phyloP scores from a whole-genome alignment of 2,113 vertebrate genomes.

The Dasyornis broadbenti region DNA sequence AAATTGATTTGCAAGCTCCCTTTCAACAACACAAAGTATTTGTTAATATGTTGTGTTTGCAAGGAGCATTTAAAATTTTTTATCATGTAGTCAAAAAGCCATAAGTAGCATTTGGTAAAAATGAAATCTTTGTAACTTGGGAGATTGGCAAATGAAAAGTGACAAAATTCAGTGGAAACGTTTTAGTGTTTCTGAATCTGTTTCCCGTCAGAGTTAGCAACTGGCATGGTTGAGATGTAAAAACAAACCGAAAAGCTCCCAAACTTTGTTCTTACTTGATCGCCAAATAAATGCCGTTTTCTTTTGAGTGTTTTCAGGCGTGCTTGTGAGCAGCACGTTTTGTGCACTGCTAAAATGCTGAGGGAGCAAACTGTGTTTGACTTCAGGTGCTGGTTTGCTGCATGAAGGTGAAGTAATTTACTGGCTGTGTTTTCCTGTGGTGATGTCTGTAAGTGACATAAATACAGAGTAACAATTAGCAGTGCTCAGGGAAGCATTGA shows the following conservation, averaged over 20 bases:
- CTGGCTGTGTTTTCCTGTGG: neutral
- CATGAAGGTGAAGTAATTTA: neutral
- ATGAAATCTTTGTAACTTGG: neutral
- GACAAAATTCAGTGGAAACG: neutral
- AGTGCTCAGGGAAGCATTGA: conserved; percentile 21
- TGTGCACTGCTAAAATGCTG: rapidly evolving
- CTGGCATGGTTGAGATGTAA: neutral
- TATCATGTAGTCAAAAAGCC: neutral
- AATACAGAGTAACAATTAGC: conserved; percentile 36
- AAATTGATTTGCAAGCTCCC: neutral
- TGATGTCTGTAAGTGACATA: neutral
- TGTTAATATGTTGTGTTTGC: neutral
- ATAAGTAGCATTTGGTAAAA: neutral
- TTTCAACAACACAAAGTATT: neutral
- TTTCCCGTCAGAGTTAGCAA: neutral
- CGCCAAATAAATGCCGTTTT: neutral
- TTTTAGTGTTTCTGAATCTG: neutral
- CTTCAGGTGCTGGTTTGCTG: neutral
- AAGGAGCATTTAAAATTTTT: neutral
- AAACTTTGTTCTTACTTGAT: neutral
- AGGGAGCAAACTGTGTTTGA: neutral
- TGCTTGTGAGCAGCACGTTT: neutral
- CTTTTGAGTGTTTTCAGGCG: neutral
- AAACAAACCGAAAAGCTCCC: neutral
- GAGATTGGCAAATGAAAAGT: neutral